Evolutionary conservation across 2,113 vertebrate genomes (phyloP).

Genomic region (Ictalurus furcatus): DNA sequence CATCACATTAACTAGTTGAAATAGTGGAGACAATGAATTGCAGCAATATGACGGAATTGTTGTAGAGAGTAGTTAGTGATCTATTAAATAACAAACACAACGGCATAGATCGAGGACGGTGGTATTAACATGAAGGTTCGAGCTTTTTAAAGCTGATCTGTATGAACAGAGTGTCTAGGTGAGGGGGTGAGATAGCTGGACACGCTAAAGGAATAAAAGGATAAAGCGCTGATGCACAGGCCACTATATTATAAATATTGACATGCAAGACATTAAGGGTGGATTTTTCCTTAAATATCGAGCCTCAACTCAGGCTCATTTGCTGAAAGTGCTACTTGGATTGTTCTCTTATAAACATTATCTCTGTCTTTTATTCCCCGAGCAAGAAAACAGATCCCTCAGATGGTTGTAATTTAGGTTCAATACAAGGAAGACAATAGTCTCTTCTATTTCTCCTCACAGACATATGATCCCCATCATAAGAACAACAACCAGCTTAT

Average conservation of each 20-base stretch:
- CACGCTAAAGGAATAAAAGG: background rate
- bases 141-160: background rate
- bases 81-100: background rate
- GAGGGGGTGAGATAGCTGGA: background rate
- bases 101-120: background rate
- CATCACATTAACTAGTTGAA: background rate
- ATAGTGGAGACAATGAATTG: too few relatives aligned
- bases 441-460: background rate
- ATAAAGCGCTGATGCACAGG: background rate
- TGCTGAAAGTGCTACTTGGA: conserved; percentile 24
- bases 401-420: conserved; percentile 28
- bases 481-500: conserved; percentile 43
- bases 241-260: background rate
- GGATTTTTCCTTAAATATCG: background rate
- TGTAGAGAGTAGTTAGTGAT: background rate
- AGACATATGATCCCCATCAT: conserved; percentile 44
- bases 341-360: conserved; percentile 22
- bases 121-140: background rate
- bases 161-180: background rate
- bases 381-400: conserved; percentile 24
- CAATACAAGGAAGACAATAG: conserved; percentile 48
- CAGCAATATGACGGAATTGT: background rate
- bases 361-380: conserved; percentile 21
- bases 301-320: background rate
- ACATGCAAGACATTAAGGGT: background rate